Conservation (phyloP, 2,113 vertebrate species). For the Otus sunia region DNA sequence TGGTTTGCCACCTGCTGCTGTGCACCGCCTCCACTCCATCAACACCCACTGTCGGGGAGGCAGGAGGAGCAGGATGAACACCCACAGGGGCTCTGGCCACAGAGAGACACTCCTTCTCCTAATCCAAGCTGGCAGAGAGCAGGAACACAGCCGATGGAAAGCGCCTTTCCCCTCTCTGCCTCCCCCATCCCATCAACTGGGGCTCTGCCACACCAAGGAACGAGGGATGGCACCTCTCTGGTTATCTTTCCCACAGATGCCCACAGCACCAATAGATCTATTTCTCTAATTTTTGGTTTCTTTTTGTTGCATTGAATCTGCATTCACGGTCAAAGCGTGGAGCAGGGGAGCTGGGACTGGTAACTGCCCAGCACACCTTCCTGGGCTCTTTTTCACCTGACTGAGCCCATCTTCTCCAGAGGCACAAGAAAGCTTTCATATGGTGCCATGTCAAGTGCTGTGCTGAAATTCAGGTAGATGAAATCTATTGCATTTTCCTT, state of each 20-base stretch:
- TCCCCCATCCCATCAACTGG: not conserved
- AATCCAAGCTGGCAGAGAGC: not conserved
- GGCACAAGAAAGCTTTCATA: not conserved
- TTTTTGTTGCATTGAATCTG: not conserved
- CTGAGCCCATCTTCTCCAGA: not conserved
- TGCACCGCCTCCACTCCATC: not conserved
- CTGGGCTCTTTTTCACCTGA: not conserved
- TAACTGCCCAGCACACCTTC: not conserved
- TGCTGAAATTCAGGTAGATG: not conserved
- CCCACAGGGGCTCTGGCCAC: not conserved
- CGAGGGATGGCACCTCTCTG: not conserved
- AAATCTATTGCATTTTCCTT: not conserved
- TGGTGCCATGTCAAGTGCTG: rapidly evolving
- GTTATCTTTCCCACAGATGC: not conserved
- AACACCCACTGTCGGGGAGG: not conserved
- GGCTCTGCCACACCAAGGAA: not conserved
- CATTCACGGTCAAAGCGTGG: not conserved
- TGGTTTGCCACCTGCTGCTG: not conserved
- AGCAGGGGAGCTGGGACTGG: not conserved
- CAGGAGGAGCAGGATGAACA: not conserved
- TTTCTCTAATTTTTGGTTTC: not conserved
- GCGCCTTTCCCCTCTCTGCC: not conserved
- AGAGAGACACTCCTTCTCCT: not conserved
- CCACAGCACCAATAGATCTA: not conserved
- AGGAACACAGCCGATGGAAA: not conserved